Base-by-base conservation (phyloP, 2,113 vertebrate genomes). In the Lamprotornis superbus region DNA sequence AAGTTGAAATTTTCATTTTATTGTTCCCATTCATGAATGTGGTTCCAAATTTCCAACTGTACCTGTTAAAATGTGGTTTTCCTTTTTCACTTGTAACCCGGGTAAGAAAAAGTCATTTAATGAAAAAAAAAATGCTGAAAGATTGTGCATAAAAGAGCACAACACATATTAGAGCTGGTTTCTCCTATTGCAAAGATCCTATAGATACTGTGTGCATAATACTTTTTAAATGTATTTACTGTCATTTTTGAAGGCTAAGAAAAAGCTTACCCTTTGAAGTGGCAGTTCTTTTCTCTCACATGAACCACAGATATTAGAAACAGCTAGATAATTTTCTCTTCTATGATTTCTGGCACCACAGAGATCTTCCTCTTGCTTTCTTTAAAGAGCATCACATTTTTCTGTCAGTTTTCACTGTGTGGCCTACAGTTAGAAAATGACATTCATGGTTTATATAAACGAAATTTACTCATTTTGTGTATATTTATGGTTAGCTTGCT, bases 401-500 rank as follows among this genome's bases (percentile, higher is more conserved):
- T 78, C 92, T 89, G 63, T 61, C 79, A 92, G 59, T 71, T 83
- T 89, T 83, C 44, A 19, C 49, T 50, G n/a, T 23, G n/a, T 46
- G 60, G 75, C n/a, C 90, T 65, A 59, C 60, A 86, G 90, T 64
- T 75, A 46, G 68, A 81, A 96, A 94, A 89, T 93, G 0, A 80
- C 39, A 81, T 89, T 94, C 15, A 83, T 64, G 37, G 76, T 40
- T 90, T 77, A 83, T 81, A 90, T 47, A 95, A 96, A 96, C 92
- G n/a, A 90, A 92, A 89, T 96, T 93, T 93, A 57, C 24, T 76
- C 80, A 76, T 87, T 96, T 86, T 75, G 22, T 57, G 11, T 49
- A 35, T 94, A 95, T 96, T 96, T 90, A 95, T 92, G 92, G 90
- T 39, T 55, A 75, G 60, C 68, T 81, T 65, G 39, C 90, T 90